Evolutionary conservation across 2,113 vertebrate species (phyloP).

Genomic region (Clarias gariepinus): DNA sequence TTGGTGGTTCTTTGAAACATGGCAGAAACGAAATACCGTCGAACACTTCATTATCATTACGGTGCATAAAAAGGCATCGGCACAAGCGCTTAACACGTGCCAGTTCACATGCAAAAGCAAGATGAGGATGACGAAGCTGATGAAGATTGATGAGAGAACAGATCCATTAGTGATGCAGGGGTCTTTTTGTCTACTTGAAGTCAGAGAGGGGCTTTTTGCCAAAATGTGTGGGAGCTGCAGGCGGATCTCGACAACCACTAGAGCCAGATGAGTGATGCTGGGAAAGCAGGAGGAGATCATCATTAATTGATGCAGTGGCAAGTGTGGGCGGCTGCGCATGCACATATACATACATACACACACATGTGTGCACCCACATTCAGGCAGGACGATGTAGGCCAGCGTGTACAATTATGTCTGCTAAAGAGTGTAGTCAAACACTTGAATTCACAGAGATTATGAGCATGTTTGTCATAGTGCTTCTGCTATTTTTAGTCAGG

Average conservation of each 20-base stretch:
- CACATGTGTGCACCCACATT: background rate
- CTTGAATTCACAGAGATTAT: conserved; percentile 17
- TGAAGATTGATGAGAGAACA: conserved; percentile 11
- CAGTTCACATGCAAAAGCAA: conserved; percentile 8
- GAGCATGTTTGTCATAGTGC: background rate
- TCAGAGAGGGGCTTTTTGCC: conserved; percentile 48
- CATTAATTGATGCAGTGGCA: conserved; percentile 61
- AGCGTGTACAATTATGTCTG: conserved; percentile 38
- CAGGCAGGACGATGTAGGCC: conserved; percentile 39
- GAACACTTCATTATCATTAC: conserved; percentile 7
- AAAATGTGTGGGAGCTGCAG: conserved; percentile 49
- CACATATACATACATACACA: conserved; percentile 3
- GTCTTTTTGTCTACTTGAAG: conserved; percentile 55
- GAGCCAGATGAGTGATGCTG: conserved; percentile 57
- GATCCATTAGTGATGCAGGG: conserved; percentile 45
- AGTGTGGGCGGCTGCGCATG: conserved; percentile 54
- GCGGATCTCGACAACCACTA: conserved; percentile 46
- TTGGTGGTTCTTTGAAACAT: background rate
- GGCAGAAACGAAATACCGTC: background rate
- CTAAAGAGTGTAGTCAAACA: conserved; percentile 41
- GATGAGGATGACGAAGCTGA: conserved; percentile 16
- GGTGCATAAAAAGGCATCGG: background rate
- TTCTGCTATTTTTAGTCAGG: conserved; percentile 29
- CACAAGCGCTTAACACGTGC: background rate
- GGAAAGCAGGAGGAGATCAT: conserved; percentile 55